Evolutionary conservation across 2,113 vertebrate species (phyloP), one percentile per base, ranked within the genome.

Genomic region (Lepus europaeus): DNA sequence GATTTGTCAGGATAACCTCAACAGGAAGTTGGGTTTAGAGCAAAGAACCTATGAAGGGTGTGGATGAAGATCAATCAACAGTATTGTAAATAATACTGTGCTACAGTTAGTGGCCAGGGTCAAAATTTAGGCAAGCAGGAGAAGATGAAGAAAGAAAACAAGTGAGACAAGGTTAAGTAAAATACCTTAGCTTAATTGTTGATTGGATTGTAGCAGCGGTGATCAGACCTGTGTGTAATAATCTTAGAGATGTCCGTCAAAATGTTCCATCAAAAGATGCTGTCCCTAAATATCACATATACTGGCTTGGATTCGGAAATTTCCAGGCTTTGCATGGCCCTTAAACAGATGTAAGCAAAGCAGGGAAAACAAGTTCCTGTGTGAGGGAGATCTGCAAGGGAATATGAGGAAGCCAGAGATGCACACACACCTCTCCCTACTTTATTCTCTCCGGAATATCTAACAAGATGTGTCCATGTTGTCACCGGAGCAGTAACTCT

Each of bases 391-490:
- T 68, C 22, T 8, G 13, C 20, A 59, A 63, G 11, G 6, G 63
- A 82, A 64, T 6, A 23, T 3, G 17, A 59, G 17, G n/a, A 53
- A 19, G 27, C 1, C 25, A 49, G 2, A n/a, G 1, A 16, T 25
- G 12, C 2, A 83, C 73, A n/a, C 33, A 56, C 39, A 63, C 5
- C 8, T 10, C 1, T 31, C 49, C 11, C 27, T 68, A 29, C 9
- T n/a, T 31, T 3, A 1, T n/a, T 20, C 25, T 45, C 51, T 76
- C 1, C 9, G 0, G 0, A 9, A n/a, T 39, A 3, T 2, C 66
- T 6, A 69, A 16, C 27, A 5, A 12, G 3, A 0, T 6, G 3
- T 25, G 6, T 11, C 36, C 4, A 0, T n/a, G n/a, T 19, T 29
- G 25, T 8, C n/a, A 19, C 1, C 6, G 76, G 5, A 39, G 16